Percentiles rank a stretch among this genome's conserved stretches.
Conservation (phyloP, 2,888 invertebrate species). For the Amiota mariae region DNA sequence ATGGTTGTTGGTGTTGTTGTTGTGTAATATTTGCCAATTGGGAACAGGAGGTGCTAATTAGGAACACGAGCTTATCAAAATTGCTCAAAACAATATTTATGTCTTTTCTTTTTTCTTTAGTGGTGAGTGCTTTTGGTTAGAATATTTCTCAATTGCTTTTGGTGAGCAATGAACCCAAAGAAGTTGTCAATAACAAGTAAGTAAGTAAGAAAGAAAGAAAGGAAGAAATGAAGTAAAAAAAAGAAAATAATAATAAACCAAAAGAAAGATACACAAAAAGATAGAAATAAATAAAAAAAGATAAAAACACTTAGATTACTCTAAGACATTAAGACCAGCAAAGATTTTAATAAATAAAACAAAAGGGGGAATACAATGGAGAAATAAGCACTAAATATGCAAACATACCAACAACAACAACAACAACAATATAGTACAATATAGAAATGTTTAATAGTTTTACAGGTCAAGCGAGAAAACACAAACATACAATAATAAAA, state of each 20-base stretch:
- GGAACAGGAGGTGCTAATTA: slow-evolving; percentile 61
- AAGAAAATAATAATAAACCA: too few relatives aligned
- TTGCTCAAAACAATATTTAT: background rate
- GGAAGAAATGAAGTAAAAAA: background rate
- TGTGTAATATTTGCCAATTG: background rate
- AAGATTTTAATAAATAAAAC: too few relatives aligned
- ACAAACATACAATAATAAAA: background rate
- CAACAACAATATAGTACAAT: slow-evolving; percentile 3
- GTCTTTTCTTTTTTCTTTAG: background rate
- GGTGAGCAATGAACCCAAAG: too few relatives aligned
- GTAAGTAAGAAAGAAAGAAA: background rate
- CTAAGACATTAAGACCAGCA: too few relatives aligned
- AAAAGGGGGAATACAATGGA: too few relatives aligned
- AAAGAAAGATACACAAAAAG: background rate
- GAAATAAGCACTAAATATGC: background rate
- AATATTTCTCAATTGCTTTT: background rate
- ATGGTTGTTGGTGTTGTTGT: too few relatives aligned
- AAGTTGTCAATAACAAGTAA: too few relatives aligned
- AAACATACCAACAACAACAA: too few relatives aligned
- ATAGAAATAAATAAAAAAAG: background rate
- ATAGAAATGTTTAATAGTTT: slow-evolving; percentile 22
- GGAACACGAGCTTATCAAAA: slow-evolving; percentile 43
- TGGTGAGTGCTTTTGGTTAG: background rate
- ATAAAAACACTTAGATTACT: too few relatives aligned
- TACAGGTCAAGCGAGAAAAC: slow-evolving; percentile 25